These are phyloP conservation scores for Myrmecophaga tridactyla DNA, from an alignment of 2,113 vertebrate species.

Conservation along the genomic window DNA sequence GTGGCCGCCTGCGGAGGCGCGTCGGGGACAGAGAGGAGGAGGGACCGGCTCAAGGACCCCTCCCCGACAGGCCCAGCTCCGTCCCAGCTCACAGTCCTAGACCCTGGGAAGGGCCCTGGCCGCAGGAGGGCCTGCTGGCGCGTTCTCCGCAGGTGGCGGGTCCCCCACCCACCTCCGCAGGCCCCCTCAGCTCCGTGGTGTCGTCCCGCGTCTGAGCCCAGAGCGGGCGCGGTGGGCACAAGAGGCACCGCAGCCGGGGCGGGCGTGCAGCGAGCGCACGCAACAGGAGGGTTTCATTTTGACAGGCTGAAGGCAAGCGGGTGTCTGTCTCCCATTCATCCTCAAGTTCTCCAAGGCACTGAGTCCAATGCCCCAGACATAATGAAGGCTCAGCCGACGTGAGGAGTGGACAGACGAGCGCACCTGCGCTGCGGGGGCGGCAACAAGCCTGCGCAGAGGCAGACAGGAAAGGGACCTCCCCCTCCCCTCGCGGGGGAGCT, in stretches of 20 bases:
- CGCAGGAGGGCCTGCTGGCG: not conserved
- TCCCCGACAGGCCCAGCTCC: not conserved
- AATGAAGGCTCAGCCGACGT: too few species aligned
- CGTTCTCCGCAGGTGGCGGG: not conserved
- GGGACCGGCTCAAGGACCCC: not conserved
- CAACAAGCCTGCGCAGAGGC: not conserved
- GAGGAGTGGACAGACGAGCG: accelerated
- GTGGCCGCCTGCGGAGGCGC: constrained; percentile 72
- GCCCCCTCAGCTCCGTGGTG: not conserved
- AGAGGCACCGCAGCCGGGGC: not conserved
- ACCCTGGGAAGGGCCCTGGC: too few species aligned
- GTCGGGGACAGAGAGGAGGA: not conserved
- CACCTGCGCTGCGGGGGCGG: not conserved
- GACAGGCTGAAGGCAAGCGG: not conserved
- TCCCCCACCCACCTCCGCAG: not conserved
- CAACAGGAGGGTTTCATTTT: not conserved
- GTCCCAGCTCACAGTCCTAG: not conserved
- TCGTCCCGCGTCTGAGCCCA: not conserved
- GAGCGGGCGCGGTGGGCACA: too few species aligned
- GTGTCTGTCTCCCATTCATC: not conserved
- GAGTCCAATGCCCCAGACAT: not conserved
- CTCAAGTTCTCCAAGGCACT: not conserved
- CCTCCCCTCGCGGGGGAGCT: not conserved
- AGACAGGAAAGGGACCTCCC: not conserved
- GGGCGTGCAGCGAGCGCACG: not conserved